Base-by-base conservation (phyloP, 2,888 invertebrate species). In the Lepas anatifera region DNA sequence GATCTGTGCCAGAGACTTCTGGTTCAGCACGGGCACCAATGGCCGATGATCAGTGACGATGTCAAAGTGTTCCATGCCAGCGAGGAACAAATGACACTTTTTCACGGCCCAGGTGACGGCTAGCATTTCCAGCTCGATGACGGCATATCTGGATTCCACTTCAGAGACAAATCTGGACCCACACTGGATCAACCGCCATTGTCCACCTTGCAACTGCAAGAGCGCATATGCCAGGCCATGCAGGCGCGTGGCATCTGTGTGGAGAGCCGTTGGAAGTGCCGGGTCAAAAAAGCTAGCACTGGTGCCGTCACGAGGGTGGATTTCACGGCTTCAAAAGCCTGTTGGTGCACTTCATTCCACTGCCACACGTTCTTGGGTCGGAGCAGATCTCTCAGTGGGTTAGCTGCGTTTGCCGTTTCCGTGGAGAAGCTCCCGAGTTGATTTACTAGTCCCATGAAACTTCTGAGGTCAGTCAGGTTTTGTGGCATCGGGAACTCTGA, bases 401-500 rank as follows among this genome's bases (percentile, higher is more conserved):
- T 43, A 10, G 69, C 70, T 7, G 69, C 37, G 1, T n/a, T 11
- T 7, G 69, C 64, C 2, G 52, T 67, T 3, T 39, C 58, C 1
- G 67, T 6, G 35, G 58, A 67, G 29, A 72, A 72, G 27, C 18
- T 18, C 1, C 64, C 70, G 3, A 69, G 41, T n/a, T 72, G 68
- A 41, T 69, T 71, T 0, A 63, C 50, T 1, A 68, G 64, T 1
- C 69, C 72, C 70, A 69, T 50, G 52, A 72, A 72, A 8, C 50
- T 66, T 10, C 69, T 29, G 11, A 69, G 48, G 6, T 69, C 72
- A 1, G 71, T 71, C 22, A 68, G n/a, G 37, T 70, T 69, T 22
- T 46, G 41, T 10, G 71, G 70, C 18, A 16, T 41, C 0, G 71
- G 69, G 39, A 72, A 72, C 0, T 69, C 64, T 39, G 58, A 2